Evolutionary conservation across 2,797 vertebrate genomes (phyloP), one percentile per base, ranked within the genome.

Genomic region (Jordanella pulchra): DNA sequence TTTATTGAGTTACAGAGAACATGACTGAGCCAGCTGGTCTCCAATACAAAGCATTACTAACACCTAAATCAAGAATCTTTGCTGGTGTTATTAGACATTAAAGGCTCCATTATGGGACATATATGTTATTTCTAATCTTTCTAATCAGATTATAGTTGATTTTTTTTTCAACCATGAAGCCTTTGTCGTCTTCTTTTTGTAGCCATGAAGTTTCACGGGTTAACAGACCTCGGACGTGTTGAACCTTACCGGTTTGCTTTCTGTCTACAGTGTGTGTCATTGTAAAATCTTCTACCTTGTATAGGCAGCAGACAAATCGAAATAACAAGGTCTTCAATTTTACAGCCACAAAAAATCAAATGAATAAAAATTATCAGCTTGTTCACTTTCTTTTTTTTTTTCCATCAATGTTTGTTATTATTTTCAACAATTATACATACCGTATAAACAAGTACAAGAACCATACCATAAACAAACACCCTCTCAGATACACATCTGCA

Each of bases 1-100:
- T 86, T 80, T 86, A 91, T 92, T 89, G 11, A 71, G 84, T 93
- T 82, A 87, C 65, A 77, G 39, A 77, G 68, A 77, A 77, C 77
- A 76, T 64, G 77, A n/a, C 55, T 66, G 67, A 77, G 86, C 47
- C 71, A 70, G 42, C 25, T 25, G 47, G 78, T 76, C 73, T 80
- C 28, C 47, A 54, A 56, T 11, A 71, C 56, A 66, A 68, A 42
- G 51, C 76, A 87, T 88, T 75, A 80, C 74, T 80, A 75, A 78
- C 81, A 87, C 77, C 81, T 82, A 3, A 63, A 67, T 78, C 76
- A 69, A 69, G 65, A 73, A 28, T 60, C 39, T 35, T 30, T 55
- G 61, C 42, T 63, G 61, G 32, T 58, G 30, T 35, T 75, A 64
- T 66, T 35, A 54, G n/a, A 23, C 18, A 71, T 58, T 45, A n/a